Evolutionary conservation across 1,140 invertebrate genomes (phyloP).

Genomic region (Drosophila pseudoananassae): DNA sequence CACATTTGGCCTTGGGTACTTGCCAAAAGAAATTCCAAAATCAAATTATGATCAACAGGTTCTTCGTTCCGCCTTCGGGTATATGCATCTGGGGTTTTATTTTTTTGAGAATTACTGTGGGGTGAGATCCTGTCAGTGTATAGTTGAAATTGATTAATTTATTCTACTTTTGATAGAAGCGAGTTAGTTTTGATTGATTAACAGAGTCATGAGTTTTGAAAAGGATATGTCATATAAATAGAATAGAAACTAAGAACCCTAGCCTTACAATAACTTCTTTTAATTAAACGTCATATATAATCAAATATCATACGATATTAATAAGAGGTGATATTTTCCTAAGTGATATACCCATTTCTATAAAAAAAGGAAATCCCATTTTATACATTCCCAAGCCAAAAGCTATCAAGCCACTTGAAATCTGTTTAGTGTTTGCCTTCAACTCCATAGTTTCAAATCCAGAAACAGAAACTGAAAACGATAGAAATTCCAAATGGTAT

Average conservation of each 20-base stretch:
- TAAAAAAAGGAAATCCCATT: slow-evolving; percentile 2
- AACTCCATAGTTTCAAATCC: slow-evolving; percentile 14
- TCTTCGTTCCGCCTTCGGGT: slow-evolving; percentile 16
- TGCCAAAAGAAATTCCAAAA: slow-evolving; percentile 45
- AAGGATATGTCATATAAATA: no score
- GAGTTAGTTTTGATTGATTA: neutral
- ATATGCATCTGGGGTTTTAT: slow-evolving; percentile 8
- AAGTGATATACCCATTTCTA: neutral
- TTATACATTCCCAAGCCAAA: slow-evolving; percentile 30
- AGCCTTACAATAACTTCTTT: no score
- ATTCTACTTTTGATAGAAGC: neutral
- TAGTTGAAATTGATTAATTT: slow-evolving; percentile 5
- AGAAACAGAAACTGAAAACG: slow-evolving; percentile 8
- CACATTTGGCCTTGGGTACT: slow-evolving; percentile 39
- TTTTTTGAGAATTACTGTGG: neutral
- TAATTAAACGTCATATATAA: no score
- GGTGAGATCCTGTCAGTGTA: neutral
- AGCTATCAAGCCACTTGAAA: slow-evolving; percentile 36
- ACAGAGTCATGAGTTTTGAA: neutral
- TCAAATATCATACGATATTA: no score
- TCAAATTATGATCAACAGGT: slow-evolving; percentile 42
- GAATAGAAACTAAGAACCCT: no score
- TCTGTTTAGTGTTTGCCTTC: slow-evolving; percentile 39
- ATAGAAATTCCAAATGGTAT: slow-evolving; percentile 34
- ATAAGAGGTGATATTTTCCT: no score